Base-by-base conservation (phyloP, 2,888 invertebrate species). In the Tinea semifulvella region DNA sequence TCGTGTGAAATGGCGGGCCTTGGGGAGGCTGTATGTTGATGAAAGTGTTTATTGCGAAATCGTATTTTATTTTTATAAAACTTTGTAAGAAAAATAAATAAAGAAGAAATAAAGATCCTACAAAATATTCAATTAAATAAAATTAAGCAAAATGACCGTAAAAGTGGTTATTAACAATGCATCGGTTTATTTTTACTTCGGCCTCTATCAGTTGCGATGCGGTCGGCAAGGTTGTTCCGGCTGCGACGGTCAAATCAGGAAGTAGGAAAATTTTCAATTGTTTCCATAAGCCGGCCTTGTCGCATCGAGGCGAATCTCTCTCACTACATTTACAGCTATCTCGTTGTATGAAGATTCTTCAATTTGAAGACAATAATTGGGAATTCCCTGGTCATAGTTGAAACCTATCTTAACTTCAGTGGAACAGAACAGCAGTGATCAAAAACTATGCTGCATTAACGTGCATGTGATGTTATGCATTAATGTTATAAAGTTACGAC, bases 171-270 rank as follows among this genome's bases (percentile, higher is more conserved):
- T 36, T 36, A 10, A 22, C 22, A 40, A 40, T 22, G 40, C 20
- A 40, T 22, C 7, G 5, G 31, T 31, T 40, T 40, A 40, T 40
- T 40, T 40, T 36, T 40, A 40, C 20, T 22, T 22, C 40, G 40
- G 13, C 40, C 40, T 40, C 40, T 40, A 40, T 20, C 22, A 14
- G 40, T 40, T 40, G 22, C 42, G 42, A 42, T 42, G 42, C 17
- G 63, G 56, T 62, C 13, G 27, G 35, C 74, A 71, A 77, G 76
- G 77, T 63, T 68, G 68, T 76, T 70, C 68, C 72, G 72, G 56
- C n/a, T 40, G 53, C 60, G 49, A 57, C 52, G 16, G 38, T 38
- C 40, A 20, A 44, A 46, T 54, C 61, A 72, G 76, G 75, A 76
- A 77, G 66, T 56, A 74, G 79, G 75, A 77, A 76, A 73, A 65